These are phyloP conservation scores for Ormyrus thymus DNA, from an alignment of 2,888 invertebrate species.

Conservation along the genomic window DNA sequence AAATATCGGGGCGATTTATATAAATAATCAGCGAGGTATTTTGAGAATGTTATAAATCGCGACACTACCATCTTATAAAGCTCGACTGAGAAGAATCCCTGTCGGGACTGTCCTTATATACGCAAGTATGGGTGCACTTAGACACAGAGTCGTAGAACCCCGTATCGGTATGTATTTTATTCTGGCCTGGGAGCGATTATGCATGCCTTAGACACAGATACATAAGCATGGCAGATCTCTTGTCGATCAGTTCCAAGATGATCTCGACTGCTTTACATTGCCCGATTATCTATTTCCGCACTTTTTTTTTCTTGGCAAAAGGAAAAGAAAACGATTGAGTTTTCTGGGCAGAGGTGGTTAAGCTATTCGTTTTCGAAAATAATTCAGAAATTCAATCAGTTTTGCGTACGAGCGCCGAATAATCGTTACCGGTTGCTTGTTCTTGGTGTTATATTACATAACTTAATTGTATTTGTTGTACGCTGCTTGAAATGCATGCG, in stretches of 20 bases:
- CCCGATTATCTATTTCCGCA: neutral
- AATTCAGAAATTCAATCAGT: no score
- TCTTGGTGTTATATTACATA: no score
- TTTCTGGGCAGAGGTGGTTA: no score
- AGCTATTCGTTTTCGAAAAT: no score
- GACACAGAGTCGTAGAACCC: conserved; percentile 2
- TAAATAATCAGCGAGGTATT: no score
- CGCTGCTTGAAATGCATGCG: no score
- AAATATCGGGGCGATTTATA: no score
- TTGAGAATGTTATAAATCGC: neutral
- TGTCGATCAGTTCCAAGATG: conserved; percentile 45
- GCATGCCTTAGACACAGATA: conserved; percentile 58
- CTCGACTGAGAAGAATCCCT: conserved; percentile 31
- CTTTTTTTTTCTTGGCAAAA: neutral
- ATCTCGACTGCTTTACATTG: conserved; percentile 17
- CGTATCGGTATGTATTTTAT: conserved; percentile 57
- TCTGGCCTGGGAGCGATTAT: conserved; percentile 56
- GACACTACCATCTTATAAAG: neutral
- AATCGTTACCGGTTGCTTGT: no score
- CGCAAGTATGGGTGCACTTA: conserved; percentile 25
- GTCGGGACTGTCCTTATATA: conserved; percentile 44
- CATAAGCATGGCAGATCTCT: conserved; percentile 53
- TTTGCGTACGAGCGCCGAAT: no score
- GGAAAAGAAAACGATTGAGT: no score
- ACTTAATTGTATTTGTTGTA: no score